These are phyloP conservation scores for Drosophila borborema DNA, from an alignment of 2,888 invertebrate species.

Conservation along the genomic window DNA sequence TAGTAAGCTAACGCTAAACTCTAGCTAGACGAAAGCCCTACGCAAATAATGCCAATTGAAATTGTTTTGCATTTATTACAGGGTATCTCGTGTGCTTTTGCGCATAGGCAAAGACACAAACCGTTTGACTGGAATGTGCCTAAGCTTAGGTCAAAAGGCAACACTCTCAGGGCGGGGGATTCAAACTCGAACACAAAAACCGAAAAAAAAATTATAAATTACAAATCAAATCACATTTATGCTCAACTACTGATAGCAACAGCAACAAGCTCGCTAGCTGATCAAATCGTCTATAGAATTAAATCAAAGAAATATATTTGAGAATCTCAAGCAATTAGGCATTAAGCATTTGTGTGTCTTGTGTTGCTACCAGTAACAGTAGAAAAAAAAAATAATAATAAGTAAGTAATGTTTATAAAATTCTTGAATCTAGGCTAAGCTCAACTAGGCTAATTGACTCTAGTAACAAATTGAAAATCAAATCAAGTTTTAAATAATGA, in stretches of 20 bases:
- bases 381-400: background rate
- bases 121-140: constrained; percentile 73
- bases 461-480: constrained; percentile 28
- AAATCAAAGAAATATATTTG: background rate
- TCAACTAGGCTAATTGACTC: constrained; percentile 63
- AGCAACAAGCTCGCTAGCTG: constrained; percentile 22
- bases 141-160: constrained; percentile 43
- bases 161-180: constrained; percentile 1
- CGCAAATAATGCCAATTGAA: constrained; percentile 14
- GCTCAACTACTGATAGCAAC: constrained; percentile 40
- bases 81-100: constrained; percentile 29
- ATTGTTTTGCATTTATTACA: constrained; percentile 1
- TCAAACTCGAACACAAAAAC: background rate
- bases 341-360: constrained; percentile 27
- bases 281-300: background rate
- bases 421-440: constrained; percentile 41
- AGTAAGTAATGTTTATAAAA: background rate
- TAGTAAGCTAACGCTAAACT: constrained; percentile 43
- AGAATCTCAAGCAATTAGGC: constrained; percentile 29
- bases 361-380: constrained; percentile 43
- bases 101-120: constrained; percentile 64
- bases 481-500: constrained; percentile 46
- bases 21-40: constrained; percentile 29
- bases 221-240: constrained; percentile 9
- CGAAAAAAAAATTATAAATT: background rate